Evolutionary conservation across 2,113 vertebrate genomes (phyloP), one percentile per base, ranked within the genome.

Genomic region (Cervus canadensis): DNA sequence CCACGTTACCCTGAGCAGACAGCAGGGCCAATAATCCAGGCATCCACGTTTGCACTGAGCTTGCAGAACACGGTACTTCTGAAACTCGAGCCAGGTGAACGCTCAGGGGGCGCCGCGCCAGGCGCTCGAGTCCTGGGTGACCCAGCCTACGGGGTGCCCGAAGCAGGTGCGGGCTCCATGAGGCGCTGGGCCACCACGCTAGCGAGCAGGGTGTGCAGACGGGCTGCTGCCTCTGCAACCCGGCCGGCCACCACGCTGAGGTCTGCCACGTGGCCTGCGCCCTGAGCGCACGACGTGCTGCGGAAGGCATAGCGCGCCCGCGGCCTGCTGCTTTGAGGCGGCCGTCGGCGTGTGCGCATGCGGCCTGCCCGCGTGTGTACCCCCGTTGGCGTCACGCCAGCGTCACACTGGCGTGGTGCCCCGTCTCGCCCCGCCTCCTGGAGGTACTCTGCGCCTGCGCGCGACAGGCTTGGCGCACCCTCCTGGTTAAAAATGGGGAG

Each of bases 101-200:
- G 6, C 0, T 33, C 6, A 43, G 36, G 1, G 36, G 36, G 36
- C 12, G 0, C 21, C 6, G 23, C 1, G 12, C 3, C 5, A 0
- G 21, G 36, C 5, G 23, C 21, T 43, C 71, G 7, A 43, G 71
- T 36, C 5, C 6, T 0, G 1, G 71, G 36, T 25, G 71, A 76
- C 71, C 21, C 21, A 76, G 71, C 23, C 71, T 26, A 14, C 12
- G 5, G 14, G 40, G 12, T 43, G 71, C 23, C 36, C 1, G 1
- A 43, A 43, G 71, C 21, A 7, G 1, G 67, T 13, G 36, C 11
- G 0, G 19, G 67, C 21, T 40, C 21, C 36, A 3, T 3, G 71
- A 23, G 71, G 23, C 5, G 2, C 71, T 13, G 36, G 21, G 36
- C 71, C 71, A 13, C 36, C 19, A 9, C 13, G 36, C 71, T 25